Percentiles rank a stretch among this genome's conserved stretches.
These are phyloP conservation scores for Mugil cephalus DNA, from an alignment of 2,113 vertebrate genomes.

Conservation along the genomic window DNA sequence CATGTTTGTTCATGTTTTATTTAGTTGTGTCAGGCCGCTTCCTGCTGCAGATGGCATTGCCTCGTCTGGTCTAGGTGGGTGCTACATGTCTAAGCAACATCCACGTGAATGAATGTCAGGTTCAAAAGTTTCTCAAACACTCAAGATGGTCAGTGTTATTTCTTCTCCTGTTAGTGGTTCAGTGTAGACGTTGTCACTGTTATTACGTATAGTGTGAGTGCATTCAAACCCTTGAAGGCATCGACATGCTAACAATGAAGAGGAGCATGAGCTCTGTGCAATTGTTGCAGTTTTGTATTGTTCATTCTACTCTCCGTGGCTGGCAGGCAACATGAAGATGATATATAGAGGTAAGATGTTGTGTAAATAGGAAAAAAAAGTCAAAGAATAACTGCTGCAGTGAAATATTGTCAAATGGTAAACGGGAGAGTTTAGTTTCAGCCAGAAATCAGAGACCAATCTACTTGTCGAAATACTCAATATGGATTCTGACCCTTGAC, in stretches of 20 bases:
- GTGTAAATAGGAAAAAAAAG: constrained; percentile 15
- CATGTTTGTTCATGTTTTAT: too few relatives aligned
- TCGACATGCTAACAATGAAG: neutral
- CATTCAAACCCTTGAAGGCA: constrained; percentile 13
- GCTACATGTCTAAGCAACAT: too few relatives aligned
- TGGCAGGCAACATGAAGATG: neutral
- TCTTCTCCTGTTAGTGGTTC: too few relatives aligned
- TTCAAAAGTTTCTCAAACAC: too few relatives aligned
- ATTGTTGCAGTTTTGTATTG: neutral
- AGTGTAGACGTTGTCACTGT: too few relatives aligned
- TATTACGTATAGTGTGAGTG: neutral
- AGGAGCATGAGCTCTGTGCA: constrained; percentile 11
- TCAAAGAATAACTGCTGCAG: constrained; percentile 1
- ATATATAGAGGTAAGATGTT: neutral
- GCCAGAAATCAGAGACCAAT: neutral
- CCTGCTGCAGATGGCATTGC: too few relatives aligned
- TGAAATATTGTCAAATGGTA: neutral
- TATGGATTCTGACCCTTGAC: neutral
- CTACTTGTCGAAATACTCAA: neutral
- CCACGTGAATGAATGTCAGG: too few relatives aligned
- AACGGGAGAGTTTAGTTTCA: neutral
- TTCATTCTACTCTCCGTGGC: neutral
- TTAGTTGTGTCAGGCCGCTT: too few relatives aligned
- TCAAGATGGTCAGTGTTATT: too few relatives aligned
- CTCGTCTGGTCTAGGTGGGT: too few relatives aligned